Evolutionary conservation across 2,113 vertebrate genomes (phyloP), one percentile per base, ranked within the genome.

Genomic region (Dasyornis broadbenti): DNA sequence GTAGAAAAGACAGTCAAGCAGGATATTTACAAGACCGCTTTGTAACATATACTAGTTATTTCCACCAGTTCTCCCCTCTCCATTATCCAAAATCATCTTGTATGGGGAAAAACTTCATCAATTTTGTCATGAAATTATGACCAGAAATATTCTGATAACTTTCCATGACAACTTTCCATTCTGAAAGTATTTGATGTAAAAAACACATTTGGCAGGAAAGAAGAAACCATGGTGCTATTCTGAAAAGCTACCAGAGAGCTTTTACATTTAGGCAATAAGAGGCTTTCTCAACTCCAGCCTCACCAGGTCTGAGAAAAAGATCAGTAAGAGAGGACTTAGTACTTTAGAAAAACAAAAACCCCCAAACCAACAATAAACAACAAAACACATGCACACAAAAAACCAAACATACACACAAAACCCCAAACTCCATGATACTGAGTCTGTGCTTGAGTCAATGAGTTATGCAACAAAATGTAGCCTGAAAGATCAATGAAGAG

Each of bases 71-170:
- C 4, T 87, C 61, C 28, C 40, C 15, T 27, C 50, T n/a, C 40
- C 39, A 4, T 66, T 88, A 57, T 68, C 64, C 77, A 64, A 92
- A 84, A 78, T 63, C 11, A 23, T 78, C 21, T 60, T 56, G 49
- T 19, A 86, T 35, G 21, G 85, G 18, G 47, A 86, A 96, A 82
- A 92, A 71, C n/a, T 59, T 60, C 33, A 49, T 35, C 0, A 6
- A 86, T 93, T 73, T 95, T 57, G 47, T 94, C 31, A 63, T 33
- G 47, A 95, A 86, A 87, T 71, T 91, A 24, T 50, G 24, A 90
- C 73, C 53, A 95, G 39, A 93, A 96, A 83, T 40, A 52, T 89
- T 91, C 83, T 92, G 37, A 82, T 96, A 92, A 93, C 35, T n/a
- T 68, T 69, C 86, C 90, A 82, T 35, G 33, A 54, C 61, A 82